Evolutionary conservation across 1,140 invertebrate species (phyloP), one percentile per base, ranked within the genome.

Genomic region (Goniozus legneri): DNA sequence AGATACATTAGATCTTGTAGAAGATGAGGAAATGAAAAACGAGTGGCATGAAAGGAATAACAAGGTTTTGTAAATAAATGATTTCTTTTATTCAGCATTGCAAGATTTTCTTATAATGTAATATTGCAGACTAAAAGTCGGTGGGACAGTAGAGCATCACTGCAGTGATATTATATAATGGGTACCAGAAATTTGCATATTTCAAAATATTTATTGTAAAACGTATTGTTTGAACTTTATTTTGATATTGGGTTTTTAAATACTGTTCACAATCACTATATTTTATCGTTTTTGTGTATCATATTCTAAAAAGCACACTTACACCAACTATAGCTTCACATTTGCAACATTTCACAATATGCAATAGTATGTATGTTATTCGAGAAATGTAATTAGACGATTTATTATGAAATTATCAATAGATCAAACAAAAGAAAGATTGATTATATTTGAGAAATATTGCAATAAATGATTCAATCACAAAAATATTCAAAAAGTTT

Each of bases 1-100:
- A 6, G 59, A 66, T 38, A 57, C 62, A 6, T 38, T 53, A 8
- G 63, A 64, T 8, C 27, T 46, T 14, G 60, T 58, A 2, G 61
- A 65, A 8, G 39, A 20, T 48, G 64, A 63, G 39, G 43, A 43
- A 31, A 34, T 31, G 24, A 35, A 3, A 16, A 43, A 18, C n/a
- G 24, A 34, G 19, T 20, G 27, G 19, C 2, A 3, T 14, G 2
- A 44, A 2, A 20, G 27, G 36, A 10, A 24, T 10, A 18, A 20
- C 2, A 2, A 19, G 27, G 0, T 3, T 14, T 46, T 14, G 32
- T 32, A 8, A 16, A 2, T 19, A 2, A 27, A 19, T 36, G 8
- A 21, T 20, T 36, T 16, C 2, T 6, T 52, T 24, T 19, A 38
- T 33, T 8, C n/a, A n/a, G n/a, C n/a, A n/a, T n/a, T n/a, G n/a